Conservation (phyloP, 2,888 invertebrate genomes). For the Agrochola lota region DNA sequence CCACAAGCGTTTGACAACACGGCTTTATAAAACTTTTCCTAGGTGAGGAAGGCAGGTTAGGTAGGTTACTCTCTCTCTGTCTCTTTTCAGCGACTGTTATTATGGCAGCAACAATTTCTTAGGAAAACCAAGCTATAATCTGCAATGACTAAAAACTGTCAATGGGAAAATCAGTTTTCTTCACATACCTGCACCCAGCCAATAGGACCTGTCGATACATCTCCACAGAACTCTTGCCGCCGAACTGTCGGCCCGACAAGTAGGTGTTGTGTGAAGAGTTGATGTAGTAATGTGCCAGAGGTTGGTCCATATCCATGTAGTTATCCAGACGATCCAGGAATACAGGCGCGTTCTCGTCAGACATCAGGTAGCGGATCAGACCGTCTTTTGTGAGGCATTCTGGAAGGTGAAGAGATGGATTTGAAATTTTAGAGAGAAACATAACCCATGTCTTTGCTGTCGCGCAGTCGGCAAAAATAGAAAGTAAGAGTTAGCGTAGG, state of each 20-base stretch:
- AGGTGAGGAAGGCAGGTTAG: too few species aligned
- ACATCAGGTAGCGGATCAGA: conserved; percentile 99
- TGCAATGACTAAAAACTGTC: background rate
- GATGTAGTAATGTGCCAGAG: conserved; percentile 99
- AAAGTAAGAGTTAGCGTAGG: too few species aligned
- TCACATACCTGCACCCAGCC: conserved; percentile 97
- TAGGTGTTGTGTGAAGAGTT: conserved; percentile 99
- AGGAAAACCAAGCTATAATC: background rate
- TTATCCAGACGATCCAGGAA: conserved; percentile 99
- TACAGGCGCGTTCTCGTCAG: conserved; percentile 99
- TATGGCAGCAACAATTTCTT: background rate
- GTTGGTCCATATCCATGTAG: conserved; percentile 99
- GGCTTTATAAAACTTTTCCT: background rate
- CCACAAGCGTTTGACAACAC: background rate
- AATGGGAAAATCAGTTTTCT: background rate
- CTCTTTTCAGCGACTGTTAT: background rate
- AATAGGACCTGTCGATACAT: conserved; percentile 99
- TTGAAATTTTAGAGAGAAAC: too few species aligned
- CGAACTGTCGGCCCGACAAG: conserved; percentile 98
- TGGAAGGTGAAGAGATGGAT: conserved; percentile 76
- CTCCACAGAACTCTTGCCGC: conserved; percentile 99
- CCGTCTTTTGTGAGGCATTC: conserved; percentile 98
- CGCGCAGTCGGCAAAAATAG: too few species aligned
- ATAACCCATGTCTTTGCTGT: too few species aligned
- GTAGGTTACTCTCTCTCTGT: too few species aligned